phyloP scores from a whole-genome alignment of 2,888 invertebrate species.

The Nomada fabriciana region DNA sequence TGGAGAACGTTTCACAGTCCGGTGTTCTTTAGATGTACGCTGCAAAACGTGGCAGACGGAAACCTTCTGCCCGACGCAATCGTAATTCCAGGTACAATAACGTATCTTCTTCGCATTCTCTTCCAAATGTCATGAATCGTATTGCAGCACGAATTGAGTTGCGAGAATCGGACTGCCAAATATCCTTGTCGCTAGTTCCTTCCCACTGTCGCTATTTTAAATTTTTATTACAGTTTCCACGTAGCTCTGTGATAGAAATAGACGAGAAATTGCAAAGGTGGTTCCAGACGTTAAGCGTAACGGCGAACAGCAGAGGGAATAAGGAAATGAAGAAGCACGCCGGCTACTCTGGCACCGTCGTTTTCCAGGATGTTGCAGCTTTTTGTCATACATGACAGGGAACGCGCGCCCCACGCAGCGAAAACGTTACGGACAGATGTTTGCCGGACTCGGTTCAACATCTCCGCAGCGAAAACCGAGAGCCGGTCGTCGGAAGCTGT shows the following conservation, averaged over 20 bases:
- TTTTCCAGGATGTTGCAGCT: slow-evolving; percentile 64
- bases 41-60: slow-evolving; percentile 14
- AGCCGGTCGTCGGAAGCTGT: slow-evolving; percentile 38
- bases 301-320: slow-evolving; percentile 17
- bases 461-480: slow-evolving; percentile 7
- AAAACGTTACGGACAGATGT: slow-evolving; percentile 69
- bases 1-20: background rate
- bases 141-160: too few relatives aligned
- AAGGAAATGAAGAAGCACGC: slow-evolving; percentile 53
- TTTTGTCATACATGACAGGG: slow-evolving; percentile 61
- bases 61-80: slow-evolving; percentile 37
- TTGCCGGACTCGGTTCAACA: slow-evolving; percentile 49
- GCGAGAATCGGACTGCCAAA: too few relatives aligned
- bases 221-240: too few relatives aligned
- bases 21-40: slow-evolving; percentile 1
- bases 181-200: too few relatives aligned
- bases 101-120: too few relatives aligned
- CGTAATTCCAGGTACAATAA: slow-evolving; percentile 55
- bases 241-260: too few relatives aligned
- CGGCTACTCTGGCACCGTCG: slow-evolving; percentile 29
- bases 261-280: background rate
- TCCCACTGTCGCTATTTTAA: too few relatives aligned
- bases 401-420: slow-evolving; percentile 69
- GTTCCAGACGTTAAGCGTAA: background rate
- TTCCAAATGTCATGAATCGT: too few relatives aligned